Conservation (phyloP, 2,797 vertebrate genomes). For the Spatula versicolor region DNA sequence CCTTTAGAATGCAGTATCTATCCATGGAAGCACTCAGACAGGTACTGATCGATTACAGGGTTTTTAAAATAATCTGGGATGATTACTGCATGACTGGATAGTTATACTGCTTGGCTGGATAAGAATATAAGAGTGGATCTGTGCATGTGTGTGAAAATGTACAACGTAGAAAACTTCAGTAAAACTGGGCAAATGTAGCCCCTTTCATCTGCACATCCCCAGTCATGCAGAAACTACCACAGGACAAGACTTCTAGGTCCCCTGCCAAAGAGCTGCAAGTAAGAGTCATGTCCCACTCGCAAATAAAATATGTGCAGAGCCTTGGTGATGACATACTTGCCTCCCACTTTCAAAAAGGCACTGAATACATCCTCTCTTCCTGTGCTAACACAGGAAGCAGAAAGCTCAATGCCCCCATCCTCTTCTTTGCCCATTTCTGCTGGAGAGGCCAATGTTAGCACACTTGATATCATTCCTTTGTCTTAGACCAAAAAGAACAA, state of each 20-base stretch:
- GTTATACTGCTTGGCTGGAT: background rate
- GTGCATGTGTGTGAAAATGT: accelerated
- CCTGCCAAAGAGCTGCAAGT: background rate
- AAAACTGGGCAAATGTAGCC: background rate
- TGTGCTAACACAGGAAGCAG: background rate
- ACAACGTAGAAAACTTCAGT: background rate
- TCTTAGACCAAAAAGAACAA: background rate
- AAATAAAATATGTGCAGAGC: background rate
- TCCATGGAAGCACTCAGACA: background rate
- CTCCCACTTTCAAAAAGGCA: background rate
- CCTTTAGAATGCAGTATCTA: background rate
- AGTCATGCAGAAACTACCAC: background rate
- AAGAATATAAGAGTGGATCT: background rate
- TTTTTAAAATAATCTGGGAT: background rate
- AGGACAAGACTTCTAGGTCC: accelerated
- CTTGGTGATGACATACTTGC: background rate
- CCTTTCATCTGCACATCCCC: background rate
- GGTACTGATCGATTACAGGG: background rate
- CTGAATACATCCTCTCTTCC: background rate
- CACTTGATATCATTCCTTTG: background rate
- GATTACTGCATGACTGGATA: background rate
- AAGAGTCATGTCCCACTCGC: background rate
- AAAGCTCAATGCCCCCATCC: background rate
- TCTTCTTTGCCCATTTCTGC: background rate
- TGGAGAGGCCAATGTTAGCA: background rate